phyloP scores from a whole-genome alignment of 2,888 invertebrate species.

The Pilophorus perplexus region DNA sequence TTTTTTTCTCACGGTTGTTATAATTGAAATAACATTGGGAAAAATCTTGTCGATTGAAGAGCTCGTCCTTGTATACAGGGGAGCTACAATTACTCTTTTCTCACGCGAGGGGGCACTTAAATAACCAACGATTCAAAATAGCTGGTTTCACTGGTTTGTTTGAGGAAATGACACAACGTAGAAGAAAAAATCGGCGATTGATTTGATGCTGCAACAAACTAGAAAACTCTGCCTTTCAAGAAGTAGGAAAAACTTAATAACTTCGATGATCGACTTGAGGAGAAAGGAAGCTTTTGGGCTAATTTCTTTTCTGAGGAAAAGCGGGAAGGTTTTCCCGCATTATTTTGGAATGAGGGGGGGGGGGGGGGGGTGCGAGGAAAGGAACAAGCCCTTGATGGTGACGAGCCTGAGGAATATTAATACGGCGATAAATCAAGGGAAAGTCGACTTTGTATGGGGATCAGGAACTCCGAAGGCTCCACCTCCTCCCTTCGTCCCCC shows the following conservation, averaged over 20 bases:
- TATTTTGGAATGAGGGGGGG: background rate
- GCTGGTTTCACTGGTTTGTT: too few relatives aligned
- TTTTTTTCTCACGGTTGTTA: constrained; percentile 30
- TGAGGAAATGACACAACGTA: too few relatives aligned
- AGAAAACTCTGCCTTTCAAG: too few relatives aligned
- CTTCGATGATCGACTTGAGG: background rate
- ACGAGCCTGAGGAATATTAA: constrained; percentile 42
- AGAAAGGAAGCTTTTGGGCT: background rate
- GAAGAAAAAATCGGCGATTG: too few relatives aligned
- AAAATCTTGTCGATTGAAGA: background rate
- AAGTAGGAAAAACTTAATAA: background rate
- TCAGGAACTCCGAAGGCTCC: constrained; percentile 30
- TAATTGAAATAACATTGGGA: constrained; percentile 24
- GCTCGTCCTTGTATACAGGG: background rate
- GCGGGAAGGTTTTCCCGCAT: background rate
- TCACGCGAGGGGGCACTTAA: too few relatives aligned
- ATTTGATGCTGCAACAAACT: too few relatives aligned
- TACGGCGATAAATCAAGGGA: constrained; percentile 39
- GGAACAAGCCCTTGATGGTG: constrained; percentile 35
- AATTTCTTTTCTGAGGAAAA: background rate
- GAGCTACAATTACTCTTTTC: too few relatives aligned
- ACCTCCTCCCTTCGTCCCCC: background rate
- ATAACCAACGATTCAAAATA: too few relatives aligned
- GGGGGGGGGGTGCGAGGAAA: background rate
- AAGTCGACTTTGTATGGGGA: constrained; percentile 38